Base-by-base conservation (phyloP, 2,113 vertebrate species). In the Phoenicopterus ruber region DNA sequence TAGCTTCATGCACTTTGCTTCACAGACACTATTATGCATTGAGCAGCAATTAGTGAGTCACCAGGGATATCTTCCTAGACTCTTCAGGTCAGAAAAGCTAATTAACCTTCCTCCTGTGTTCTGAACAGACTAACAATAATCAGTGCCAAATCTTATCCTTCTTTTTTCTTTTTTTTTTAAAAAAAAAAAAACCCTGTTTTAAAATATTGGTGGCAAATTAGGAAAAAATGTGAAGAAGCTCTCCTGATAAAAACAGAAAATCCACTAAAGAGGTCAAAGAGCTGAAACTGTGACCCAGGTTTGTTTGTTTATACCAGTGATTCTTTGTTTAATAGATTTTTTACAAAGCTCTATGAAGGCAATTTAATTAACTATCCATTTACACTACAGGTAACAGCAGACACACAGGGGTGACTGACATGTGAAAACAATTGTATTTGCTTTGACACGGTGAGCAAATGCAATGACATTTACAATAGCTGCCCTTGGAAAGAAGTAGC, bases 31-130 rank as follows among this genome's bases (percentile, higher is more conserved):
- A 95, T 92, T 93, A 82, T 96, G 95, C 95, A 97, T 93, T 92
- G 97, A 98, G 93, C 89, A 95, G 97, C 97, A 98, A 98, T 98
- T 98, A 98, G 96, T 74, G 93, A 96, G 92, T 96, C 96, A 84
- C 96, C 83, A 98, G 97, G 97, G 98, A 98, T 94, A 97, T 93
- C 95, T 86, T 96, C 96, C 86, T 85, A 97, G 97, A 94, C 93
- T 95, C 95, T 87, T 97, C 52, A 55, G 98, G 98, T 98, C 97
- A 96, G 76, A 84, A 95, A 97, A 98, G 96, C 98, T 98, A 98
- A 98, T 98, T 98, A 98, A 98, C 98, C 98, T 98, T 96, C 94
- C 66, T 95, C 90, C 95, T 89, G 82, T 94, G 95, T 97, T 97
- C 96, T 93, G 96, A 97, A 92, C 90, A 96, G 71, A 90, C 93